Evolutionary conservation across 2,113 vertebrate species (phyloP), one percentile per base, ranked within the genome.

Genomic region (Paramisgurnus dabryanus): DNA sequence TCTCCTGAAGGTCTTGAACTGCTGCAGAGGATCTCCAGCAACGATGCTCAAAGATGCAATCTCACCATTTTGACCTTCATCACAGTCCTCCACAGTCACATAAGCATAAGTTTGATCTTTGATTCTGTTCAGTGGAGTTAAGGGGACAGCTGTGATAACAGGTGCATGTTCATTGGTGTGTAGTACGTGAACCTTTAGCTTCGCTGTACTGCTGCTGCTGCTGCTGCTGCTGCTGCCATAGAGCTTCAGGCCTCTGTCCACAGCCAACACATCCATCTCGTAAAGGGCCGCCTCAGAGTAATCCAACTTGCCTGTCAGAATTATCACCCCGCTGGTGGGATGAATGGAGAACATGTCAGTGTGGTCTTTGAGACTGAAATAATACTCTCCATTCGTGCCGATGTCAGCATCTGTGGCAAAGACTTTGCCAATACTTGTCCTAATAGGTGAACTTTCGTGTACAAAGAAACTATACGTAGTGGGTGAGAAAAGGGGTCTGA

Each of bases 381-480:
- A 96, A 83, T 94, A 95, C 15, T 95, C 93, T 72, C 95, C 95
- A 39, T 95, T 95, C 63, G 95, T 94, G 82, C 95, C 95, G 53
- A 93, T 92, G 80, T 96, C 95, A 10, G 95, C 95, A 67, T 96
- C 95, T 1, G 95, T 95, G 63, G 95, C 95, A 3, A 91, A 94
- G 79, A 95, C 94, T 84, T 87, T 93, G 0, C 93, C 91, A 0
- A 96, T 87, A 41, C 95, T 95, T 73, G 93, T 94, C 90, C 94
- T 90, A 83, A 94, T 67, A 74, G 91, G 91, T 81, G 93, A 93
- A 85, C 93, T 94, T 87, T 95, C 95, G 5, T 91, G 92, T 82
- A 95, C 83, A 57, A 93, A 94, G 58, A 95, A 93, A 7, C 93
- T 93, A 80, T 96, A 96, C 0, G 93, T 93, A 0, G 94, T 95